Conservation (phyloP, 2,797 vertebrate genomes). For the Pogoniulus pusillus region DNA sequence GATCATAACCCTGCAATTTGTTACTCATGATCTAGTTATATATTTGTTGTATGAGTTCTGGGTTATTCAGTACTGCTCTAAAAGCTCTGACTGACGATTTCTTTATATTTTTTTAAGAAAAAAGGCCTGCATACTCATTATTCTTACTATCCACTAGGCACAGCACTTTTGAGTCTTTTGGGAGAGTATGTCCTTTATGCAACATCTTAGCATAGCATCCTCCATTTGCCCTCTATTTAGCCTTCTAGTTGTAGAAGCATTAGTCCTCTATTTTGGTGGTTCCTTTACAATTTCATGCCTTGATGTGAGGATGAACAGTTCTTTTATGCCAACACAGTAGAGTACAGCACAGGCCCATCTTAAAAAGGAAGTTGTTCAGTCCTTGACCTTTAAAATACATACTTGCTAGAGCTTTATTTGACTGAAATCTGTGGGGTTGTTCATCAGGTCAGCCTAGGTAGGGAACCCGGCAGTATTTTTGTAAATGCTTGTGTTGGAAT, state of each 20-base stretch:
- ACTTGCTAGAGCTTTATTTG: not conserved
- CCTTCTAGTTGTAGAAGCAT: not conserved
- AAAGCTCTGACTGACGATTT: not conserved
- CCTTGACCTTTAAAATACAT: conserved; percentile 6
- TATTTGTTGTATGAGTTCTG: not conserved
- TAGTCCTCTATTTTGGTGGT: not conserved
- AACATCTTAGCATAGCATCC: not conserved
- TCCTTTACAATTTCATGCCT: not conserved
- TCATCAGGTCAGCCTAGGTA: not conserved
- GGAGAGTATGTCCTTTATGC: not conserved
- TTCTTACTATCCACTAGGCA: not conserved
- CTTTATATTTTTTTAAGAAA: not conserved
- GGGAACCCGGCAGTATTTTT: not conserved
- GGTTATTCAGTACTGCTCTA: not conserved
- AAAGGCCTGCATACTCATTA: not conserved
- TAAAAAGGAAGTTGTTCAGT: not conserved
- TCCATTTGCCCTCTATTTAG: not conserved
- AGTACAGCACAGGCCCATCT: not conserved
- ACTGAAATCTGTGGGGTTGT: not conserved
- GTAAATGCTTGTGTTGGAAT: not conserved
- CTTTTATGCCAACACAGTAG: not conserved
- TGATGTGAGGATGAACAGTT: not conserved
- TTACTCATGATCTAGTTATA: not conserved
- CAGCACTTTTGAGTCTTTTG: not conserved
- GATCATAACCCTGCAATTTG: not conserved